Evolutionary conservation across 2,113 vertebrate genomes (phyloP).

Genomic region (Pollachius pollachius): DNA sequence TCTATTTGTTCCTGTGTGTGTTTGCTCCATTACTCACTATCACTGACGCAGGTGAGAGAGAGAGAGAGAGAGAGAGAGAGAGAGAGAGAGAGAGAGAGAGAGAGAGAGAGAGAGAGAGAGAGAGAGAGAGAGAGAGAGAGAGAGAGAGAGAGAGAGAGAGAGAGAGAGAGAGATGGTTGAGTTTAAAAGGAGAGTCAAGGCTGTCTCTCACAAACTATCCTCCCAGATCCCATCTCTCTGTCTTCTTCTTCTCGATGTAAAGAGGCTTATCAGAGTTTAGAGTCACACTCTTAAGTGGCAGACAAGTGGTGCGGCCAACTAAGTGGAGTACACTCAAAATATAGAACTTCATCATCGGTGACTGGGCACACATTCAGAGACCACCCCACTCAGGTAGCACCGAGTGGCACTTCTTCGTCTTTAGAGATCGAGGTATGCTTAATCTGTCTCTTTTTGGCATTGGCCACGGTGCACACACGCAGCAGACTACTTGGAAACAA

Average conservation of each 20-base stretch:
- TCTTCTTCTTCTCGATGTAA: constrained; percentile 28
- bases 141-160: background rate
- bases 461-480: no score
- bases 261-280: constrained; percentile 22
- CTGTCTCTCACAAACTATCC: constrained; percentile 14
- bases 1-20: background rate
- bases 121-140: background rate
- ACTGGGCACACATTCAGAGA: no score
- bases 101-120: background rate
- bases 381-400: no score
- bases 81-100: constrained; percentile 10
- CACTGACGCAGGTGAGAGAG: background rate
- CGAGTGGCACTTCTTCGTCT: no score
- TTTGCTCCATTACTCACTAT: background rate
- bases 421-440: background rate
- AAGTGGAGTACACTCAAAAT: background rate
- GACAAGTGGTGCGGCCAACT: constrained; percentile 34
- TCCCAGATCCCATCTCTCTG: constrained; percentile 23
- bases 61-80: background rate
- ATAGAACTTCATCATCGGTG: constrained; percentile 35
- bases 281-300: constrained; percentile 28
- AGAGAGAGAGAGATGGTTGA: background rate
- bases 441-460: background rate
- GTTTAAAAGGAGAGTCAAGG: constrained; percentile 30
- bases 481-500: no score